Evolutionary conservation across 2,797 vertebrate genomes (phyloP), one percentile per base, ranked within the genome.

Genomic region (Fundulus diaphanus): DNA sequence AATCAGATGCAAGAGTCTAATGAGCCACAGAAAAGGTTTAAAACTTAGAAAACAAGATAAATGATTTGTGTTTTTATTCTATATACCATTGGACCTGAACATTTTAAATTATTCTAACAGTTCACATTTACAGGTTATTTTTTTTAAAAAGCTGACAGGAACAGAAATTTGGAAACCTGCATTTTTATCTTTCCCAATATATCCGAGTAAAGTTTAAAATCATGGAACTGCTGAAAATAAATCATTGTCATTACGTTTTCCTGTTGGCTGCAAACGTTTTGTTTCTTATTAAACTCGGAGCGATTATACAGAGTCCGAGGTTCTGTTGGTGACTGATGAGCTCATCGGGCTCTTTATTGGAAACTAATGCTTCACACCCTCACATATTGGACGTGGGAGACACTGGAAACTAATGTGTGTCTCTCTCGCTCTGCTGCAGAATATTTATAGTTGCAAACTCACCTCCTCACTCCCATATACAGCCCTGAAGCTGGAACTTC

Each of bases 401-500:
- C 18, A 33, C 57, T 61, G 31, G 57, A 61, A 61, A 49, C 48
- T 49, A 49, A 49, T 49, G 48, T 20, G 3, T 22, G 16, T 18
- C 48, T 3, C 48, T 20, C 12, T 35, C 8, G 7, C 7, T 61
- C 18, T 61, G 31, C 57, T 61, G 33, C 31, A 69, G 31, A 72
- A 48, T 52, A 68, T 69, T 69, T 54, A 68, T 35, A 68, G 69
- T 29, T 57, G 52, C 31, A 20, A 48, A 67, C 65, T 66, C 63
- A 98, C 98, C 97, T 96, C 93, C 96, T 96, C 66, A 96, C 95
- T 3, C 96, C 96, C 85, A 97, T 78, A 84, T 97, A 97, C 71
- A 98, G 94, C 37, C 97, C 97, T 35, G 97, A 90, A 15, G 96
- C 73, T 0, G 96, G 96, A 56, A 95, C 93, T 66, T 98, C 97